Evolutionary conservation across 1,140 invertebrate genomes (phyloP).

Genomic region (Drosophila kepulauana): DNA sequence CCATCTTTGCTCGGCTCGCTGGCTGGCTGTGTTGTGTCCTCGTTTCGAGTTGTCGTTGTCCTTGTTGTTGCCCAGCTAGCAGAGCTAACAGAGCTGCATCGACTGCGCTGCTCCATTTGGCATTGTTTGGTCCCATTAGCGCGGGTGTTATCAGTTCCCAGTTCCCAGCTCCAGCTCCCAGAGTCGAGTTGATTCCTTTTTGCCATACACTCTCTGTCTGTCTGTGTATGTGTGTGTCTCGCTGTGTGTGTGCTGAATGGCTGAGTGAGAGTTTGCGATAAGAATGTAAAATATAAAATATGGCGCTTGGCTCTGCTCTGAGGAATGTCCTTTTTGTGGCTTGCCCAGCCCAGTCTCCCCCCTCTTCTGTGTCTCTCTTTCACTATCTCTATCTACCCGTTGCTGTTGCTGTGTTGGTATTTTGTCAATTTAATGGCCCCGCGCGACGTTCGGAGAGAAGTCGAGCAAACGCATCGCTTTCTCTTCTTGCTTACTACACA

Average conservation of each 20-base stretch:
- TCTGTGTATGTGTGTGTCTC: slow-evolving; percentile 22
- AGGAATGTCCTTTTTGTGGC: slow-evolving; percentile 84
- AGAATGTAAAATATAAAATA: slow-evolving; percentile 85
- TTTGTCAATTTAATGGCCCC: slow-evolving; percentile 82
- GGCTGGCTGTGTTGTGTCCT: slow-evolving; percentile 33
- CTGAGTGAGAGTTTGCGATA: slow-evolving; percentile 84
- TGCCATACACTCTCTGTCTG: slow-evolving; percentile 5
- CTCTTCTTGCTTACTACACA: neutral
- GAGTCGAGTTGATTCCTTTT: slow-evolving; percentile 68
- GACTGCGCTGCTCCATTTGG: slow-evolving; percentile 76
- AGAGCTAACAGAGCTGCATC: slow-evolving; percentile 26
- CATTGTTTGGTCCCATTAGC: slow-evolving; percentile 85
- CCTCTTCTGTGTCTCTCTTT: neutral
- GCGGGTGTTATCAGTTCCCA: slow-evolving; percentile 81
- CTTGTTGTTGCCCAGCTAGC: neutral
- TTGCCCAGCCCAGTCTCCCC: slow-evolving; percentile 14
- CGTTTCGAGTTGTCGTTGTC: slow-evolving; percentile 28
- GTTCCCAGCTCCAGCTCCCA: slow-evolving; percentile 47
- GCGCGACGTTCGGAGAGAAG: slow-evolving; percentile 42
- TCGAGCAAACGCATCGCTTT: slow-evolving; percentile 46
- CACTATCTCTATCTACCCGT: slow-evolving; percentile 46
- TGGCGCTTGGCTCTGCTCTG: slow-evolving; percentile 72
- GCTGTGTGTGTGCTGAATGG: slow-evolving; percentile 62
- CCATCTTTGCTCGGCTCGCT: slow-evolving; percentile 29
- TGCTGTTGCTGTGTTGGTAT: slow-evolving; percentile 72